Evolutionary conservation across 2,888 invertebrate species (phyloP), one percentile per base, ranked within the genome.

Genomic region (Cetonia aurata): DNA sequence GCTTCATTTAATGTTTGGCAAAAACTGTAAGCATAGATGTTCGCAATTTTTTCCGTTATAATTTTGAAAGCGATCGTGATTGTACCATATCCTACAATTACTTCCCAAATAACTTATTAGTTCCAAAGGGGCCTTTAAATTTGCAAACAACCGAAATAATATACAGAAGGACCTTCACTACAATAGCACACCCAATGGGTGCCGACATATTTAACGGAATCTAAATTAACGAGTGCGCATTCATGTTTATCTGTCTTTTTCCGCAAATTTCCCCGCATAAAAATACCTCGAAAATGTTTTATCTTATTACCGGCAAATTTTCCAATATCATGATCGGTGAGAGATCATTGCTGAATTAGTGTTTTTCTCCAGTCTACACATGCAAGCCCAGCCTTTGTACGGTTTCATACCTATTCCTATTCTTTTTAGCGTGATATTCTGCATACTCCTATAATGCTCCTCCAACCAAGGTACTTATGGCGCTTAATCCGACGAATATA

Each of bases 101-200:
- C n/a, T n/a, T n/a, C n/a, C 73, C 25, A 75, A 69, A 62, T 80
- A 80, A 10, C 76, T 76, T n/a, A 79, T 72, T 6, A 80, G 53
- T 76, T 81, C 80, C 50, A 67, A 17, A 79, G 81, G n/a, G n/a
- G n/a, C n/a, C 60, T 75, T 75, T 19, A 80, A 74, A 74, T 82
- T 77, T 10, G 81, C 81, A 72, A 80, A 83, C 65, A 80, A 69
- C 82, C 80, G 73, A 79, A 83, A 73, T 81, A 82, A 67, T 78
- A 73, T 15, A 78, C 33, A 76, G 53, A 56, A 77, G 71, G 33
- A 74, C 74, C 3, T n/a, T n/a, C n/a, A n/a, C 80, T 81, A 37
- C 68, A 76, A 71, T 80, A 81, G 62, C 79, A 75, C 76, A 80
- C 77, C 80, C 81, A 79, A 75, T 82, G 80, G 15, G 79, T 78